Conservation (phyloP, 2,888 invertebrate genomes). For the Acronicta aceris region DNA sequence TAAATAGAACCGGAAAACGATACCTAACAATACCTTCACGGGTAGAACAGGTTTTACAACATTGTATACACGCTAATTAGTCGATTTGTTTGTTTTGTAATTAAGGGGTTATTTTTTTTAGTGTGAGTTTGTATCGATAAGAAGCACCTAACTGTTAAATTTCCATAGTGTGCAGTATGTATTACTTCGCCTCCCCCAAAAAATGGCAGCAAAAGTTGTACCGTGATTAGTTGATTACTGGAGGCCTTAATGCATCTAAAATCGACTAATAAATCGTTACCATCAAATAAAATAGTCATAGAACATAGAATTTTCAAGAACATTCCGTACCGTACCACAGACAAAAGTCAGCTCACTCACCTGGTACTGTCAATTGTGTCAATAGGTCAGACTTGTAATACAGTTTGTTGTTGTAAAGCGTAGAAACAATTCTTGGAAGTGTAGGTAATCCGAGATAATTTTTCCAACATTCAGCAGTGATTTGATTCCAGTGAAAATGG, state of each 20-base stretch:
- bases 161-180: too few relatives aligned
- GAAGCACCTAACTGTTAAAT: too few relatives aligned
- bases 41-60: too few relatives aligned
- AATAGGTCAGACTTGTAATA: constrained; percentile 8
- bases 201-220: too few relatives aligned
- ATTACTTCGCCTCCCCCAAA: too few relatives aligned
- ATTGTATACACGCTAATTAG: too few relatives aligned
- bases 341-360: neutral
- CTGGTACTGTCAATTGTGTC: constrained; percentile 42
- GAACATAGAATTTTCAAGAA: constrained; percentile 51
- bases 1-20: too few relatives aligned
- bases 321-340: constrained; percentile 28
- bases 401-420: constrained; percentile 1
- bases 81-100: too few relatives aligned
- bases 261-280: constrained; percentile 6
- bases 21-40: too few relatives aligned
- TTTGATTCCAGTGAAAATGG: constrained; percentile 65
- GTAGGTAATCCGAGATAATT: constrained; percentile 16
- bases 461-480: constrained; percentile 13
- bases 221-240: too few relatives aligned
- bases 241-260: neutral
- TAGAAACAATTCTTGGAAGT: constrained; percentile 20
- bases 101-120: too few relatives aligned
- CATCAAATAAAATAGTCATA: constrained; percentile 4
- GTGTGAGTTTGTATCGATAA: too few relatives aligned